Evolutionary conservation across 2,888 invertebrate species (phyloP).

Genomic region (Chamaedrilus cognettii): DNA sequence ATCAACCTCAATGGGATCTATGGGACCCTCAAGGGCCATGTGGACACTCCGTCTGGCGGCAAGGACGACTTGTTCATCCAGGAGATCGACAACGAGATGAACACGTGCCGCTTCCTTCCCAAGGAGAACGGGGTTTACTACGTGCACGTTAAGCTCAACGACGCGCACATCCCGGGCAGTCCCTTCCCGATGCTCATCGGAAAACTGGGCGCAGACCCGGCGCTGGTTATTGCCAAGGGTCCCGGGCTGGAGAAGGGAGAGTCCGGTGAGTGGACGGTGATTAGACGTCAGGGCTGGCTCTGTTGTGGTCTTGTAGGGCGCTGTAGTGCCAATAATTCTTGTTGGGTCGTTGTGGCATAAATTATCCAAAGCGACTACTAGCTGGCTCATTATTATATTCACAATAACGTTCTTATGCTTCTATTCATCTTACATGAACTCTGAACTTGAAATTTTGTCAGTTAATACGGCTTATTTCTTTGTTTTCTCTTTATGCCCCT

Average conservation of each 20-base stretch:
- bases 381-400: no score
- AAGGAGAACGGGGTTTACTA: constrained; percentile 83
- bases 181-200: constrained; percentile 83
- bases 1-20: constrained; percentile 88
- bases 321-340: no score
- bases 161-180: constrained; percentile 95
- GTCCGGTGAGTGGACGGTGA: constrained; percentile 32
- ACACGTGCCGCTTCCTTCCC: constrained; percentile 67
- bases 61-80: constrained; percentile 98
- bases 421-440: no score
- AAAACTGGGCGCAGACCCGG: constrained; percentile 91
- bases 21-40: constrained; percentile 58
- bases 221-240: constrained; percentile 55
- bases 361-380: no score
- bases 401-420: no score
- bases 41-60: constrained; percentile 83
- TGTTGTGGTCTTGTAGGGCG: no score
- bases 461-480: no score
- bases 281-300: no score
- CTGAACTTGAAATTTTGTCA: no score
- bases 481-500: no score
- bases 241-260: constrained; percentile 46
- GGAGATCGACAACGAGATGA: constrained; percentile 61
- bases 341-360: no score
- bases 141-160: constrained; percentile 87